Base-by-base conservation (phyloP, 2,888 invertebrate genomes). In the Teinopalpus imperialis region DNA sequence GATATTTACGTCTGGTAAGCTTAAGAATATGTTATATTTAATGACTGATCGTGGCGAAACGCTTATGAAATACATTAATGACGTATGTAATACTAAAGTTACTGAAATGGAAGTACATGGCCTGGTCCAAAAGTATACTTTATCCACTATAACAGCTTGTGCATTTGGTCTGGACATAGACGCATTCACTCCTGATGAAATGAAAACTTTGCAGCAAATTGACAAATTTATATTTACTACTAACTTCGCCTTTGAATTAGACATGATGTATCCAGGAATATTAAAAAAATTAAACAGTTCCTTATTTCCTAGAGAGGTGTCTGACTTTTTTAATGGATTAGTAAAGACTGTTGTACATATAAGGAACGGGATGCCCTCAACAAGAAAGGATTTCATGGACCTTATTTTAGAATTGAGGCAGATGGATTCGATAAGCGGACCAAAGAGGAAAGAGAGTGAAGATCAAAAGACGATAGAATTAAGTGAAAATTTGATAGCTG, bases 191-290 rank as follows among this genome's bases (percentile, higher is more conserved):
- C 9, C 23, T 1, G 43, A 43, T 4, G 30, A 50, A 12, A 16
- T 41, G 30, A 39, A 40, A 13, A 16, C 24, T 8, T 24, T 36
- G 13, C 4, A 36, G 14, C n/a, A 7, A 4, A 30, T 47, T 13
- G 47, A 47, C 21, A n/a, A 21, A n/a, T 16, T 32, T 6, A 14
- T 47, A 26, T 47, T 47, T 23, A 21, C 36, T 6, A 9, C 13
- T 0, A 42, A 8, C 10, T 42, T 8, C 7, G 23, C 23, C 1
- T 1, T 14, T 12, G 47, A 47, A 70, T 10, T 56, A 47, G 6
- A 43, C 18, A 63, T 75, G 61, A 63, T 76, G 63, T 70, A 49
- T 26, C 77, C 74, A 2, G 69, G 71, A 12, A 52, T 74, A 8
- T 44, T 75, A 2, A 70, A 57, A 48, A 53, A 43, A 36, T 26